Percentiles rank a stretch among this genome's conserved stretches.
Evolutionary conservation across 2,888 invertebrate genomes (phyloP).

Genomic region (Tetragonula carbonaria): DNA sequence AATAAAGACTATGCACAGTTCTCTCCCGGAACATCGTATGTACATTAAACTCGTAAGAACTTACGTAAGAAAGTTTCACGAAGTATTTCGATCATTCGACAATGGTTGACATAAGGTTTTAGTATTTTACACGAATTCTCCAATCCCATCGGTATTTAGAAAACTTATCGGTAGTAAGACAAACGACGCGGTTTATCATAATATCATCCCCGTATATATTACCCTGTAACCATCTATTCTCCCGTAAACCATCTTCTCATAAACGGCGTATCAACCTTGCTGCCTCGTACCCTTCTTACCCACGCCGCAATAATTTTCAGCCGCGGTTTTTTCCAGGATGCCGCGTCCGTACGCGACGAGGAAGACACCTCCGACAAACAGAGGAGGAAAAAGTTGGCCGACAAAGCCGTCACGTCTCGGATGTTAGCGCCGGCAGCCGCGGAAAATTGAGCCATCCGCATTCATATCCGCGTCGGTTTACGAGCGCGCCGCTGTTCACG

Average conservation of each 20-base stretch:
- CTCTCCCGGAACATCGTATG: too few relatives aligned
- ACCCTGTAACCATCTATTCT: not conserved
- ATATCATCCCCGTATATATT: not conserved
- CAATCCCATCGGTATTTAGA: not conserved
- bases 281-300: not conserved
- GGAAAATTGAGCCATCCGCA: slow-evolving; percentile 72
- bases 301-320: slow-evolving; percentile 33
- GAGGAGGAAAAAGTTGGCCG: not conserved
- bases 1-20: too few relatives aligned
- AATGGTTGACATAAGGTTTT: too few relatives aligned
- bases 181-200: not conserved
- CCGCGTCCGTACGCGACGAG: not conserved
- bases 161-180: not conserved
- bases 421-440: slow-evolving; percentile 43
- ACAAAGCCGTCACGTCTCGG: slow-evolving; percentile 55
- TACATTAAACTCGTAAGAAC: too few relatives aligned
- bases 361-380: not conserved
- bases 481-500: slow-evolving; percentile 70
- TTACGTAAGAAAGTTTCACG: too few relatives aligned
- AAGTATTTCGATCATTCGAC: too few relatives aligned
- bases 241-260: not conserved
- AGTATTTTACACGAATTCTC: too few relatives aligned
- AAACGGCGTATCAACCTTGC: not conserved
- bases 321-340: not conserved
- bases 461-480: slow-evolving; percentile 75